Percentiles rank a stretch among this genome's conserved stretches.
Conservation (phyloP, 1,140 invertebrate species). For the Anagrus nilaparvatae region DNA sequence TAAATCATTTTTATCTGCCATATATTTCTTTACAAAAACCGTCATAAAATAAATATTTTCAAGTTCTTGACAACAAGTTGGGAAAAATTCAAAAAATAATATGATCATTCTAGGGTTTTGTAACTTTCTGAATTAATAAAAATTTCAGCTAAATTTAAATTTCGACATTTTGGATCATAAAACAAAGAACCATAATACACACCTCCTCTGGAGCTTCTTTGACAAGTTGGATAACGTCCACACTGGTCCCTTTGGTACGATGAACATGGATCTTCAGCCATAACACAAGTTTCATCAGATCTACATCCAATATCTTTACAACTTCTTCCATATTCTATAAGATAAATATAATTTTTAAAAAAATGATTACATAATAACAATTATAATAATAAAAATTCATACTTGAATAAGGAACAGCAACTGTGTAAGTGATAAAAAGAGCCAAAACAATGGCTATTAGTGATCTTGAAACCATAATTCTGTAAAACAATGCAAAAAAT, state of each 20-base stretch:
- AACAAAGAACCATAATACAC: no score
- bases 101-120: no score
- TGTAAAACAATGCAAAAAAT: conserved; percentile 17
- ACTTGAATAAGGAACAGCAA: conserved; percentile 33
- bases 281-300: conserved; percentile 58
- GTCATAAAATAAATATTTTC: no score
- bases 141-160: no score
- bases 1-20: no score
- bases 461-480: conserved; percentile 20
- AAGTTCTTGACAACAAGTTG: no score
- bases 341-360: conserved; percentile 21
- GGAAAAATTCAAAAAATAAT: no score
- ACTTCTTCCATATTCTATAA: conserved; percentile 61
- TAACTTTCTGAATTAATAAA: no score
- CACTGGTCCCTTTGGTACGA: conserved; percentile 45
- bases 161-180: no score
- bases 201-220: conserved; percentile 34
- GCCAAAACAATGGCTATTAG: conserved; percentile 18
- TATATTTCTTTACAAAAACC: no score
- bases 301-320: conserved; percentile 67
- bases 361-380: conserved; percentile 2
- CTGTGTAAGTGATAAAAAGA: conserved; percentile 16
- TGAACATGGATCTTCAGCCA: conserved; percentile 58
- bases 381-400: conserved; percentile 17
- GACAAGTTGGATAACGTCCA: conserved; percentile 56